Base-by-base conservation (phyloP, 2,113 vertebrate genomes). In the Rostratula benghalensis region DNA sequence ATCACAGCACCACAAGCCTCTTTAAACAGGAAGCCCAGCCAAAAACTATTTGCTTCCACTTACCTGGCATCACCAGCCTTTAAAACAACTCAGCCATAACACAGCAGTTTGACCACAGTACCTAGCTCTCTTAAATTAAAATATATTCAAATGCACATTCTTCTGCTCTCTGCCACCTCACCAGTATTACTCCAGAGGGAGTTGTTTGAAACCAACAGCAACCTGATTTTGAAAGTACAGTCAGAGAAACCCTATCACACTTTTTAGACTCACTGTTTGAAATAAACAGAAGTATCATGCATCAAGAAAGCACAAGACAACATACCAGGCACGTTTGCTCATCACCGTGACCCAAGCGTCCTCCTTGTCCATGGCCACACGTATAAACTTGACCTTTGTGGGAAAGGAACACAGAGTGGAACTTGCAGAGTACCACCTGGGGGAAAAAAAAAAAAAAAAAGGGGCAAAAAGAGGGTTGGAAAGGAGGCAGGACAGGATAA, bases 331-430 rank as follows among this genome's bases (percentile, higher is more conserved):
- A 99, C 8, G 99, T 99, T 91, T 99, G 99, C 70, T 99, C 99
- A 97, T 99, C 99, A 93, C 99, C 99, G 76, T 99, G 99, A 50
- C 99, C 99, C 83, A 99, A 98, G n/a, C 99, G 98, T 45, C 99
- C 99, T 95, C 99, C 99, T 96, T 99, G 99, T 80, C 99, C 99
- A 87, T 99, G 99, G 24, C 99, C 99, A 97, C 99, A 99, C 6
- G 99, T 99, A 84, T 99, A 99, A 46, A 99, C 98, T 64, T 99
- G 98, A 73, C 99, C 99, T 97, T 99, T 99, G 97, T 99, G 99
- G 61, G 99, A 99, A 94, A 99, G 98, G 97, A 99, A 99, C 83
- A 99, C 99, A 1, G 99, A 99, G 94, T 99, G 99, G 98, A 99
- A 99, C 97, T 99, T 99, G 91, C 99, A 99, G 93, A 99, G 98